Percentiles rank a stretch among this genome's conserved stretches.
Evolutionary conservation across 2,888 invertebrate genomes (phyloP).

Genomic region (Caenorhabditis zanzibari): DNA sequence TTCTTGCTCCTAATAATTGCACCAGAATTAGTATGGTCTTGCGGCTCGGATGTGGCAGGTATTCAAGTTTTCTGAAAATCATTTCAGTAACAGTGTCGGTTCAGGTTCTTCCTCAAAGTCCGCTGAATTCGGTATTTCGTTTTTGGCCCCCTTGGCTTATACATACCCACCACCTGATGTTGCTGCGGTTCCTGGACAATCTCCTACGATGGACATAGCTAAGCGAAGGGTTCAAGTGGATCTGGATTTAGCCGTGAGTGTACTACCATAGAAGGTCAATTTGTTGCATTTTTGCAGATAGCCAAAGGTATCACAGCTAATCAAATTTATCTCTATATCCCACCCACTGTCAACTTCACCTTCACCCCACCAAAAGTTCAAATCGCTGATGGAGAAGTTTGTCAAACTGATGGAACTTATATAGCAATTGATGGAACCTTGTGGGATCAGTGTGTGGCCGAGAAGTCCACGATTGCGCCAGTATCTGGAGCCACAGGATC

Average conservation of each 20-base stretch:
- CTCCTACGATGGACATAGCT: conserved; percentile 16
- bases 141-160: conserved; percentile 51
- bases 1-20: background rate
- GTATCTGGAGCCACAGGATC: background rate
- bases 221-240: conserved; percentile 27
- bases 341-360: conserved; percentile 41
- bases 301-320: conserved; percentile 41
- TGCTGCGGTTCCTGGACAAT: conserved; percentile 32
- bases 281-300: conserved; percentile 28
- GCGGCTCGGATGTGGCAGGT: conserved; percentile 42
- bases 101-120: conserved; percentile 27
- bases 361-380: conserved; percentile 28
- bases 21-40: conserved; percentile 4
- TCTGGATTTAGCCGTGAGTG: conserved; percentile 38
- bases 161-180: conserved; percentile 39
- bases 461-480: conserved; percentile 1
- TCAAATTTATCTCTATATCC: conserved; percentile 36
- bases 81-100: background rate
- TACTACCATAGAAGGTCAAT: background rate
- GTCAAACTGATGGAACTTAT: conserved; percentile 21
- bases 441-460: conserved; percentile 32
- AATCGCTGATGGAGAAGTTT: conserved; percentile 42
- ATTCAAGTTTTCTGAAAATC: background rate
- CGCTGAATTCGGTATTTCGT: conserved; percentile 45
- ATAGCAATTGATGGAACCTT: conserved; percentile 44